Conservation (phyloP, 92 coral and sea anemone genomes). For the Paramuricea clavata region DNA sequence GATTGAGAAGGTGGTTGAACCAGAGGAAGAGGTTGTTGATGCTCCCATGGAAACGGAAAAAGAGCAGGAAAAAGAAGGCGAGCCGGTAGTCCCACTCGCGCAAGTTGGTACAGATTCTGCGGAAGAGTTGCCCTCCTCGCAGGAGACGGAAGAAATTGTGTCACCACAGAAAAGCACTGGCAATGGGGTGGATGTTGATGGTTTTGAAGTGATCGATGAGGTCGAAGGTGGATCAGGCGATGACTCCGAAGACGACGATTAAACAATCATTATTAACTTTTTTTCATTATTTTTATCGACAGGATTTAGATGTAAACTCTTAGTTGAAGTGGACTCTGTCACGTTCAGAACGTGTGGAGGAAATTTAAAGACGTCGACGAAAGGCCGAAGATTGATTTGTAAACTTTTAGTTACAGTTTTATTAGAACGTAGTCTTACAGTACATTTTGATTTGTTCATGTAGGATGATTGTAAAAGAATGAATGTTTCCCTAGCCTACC, state of each 20-base stretch:
- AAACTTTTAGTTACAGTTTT: no score
- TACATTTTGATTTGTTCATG: no score
- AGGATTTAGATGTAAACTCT: background rate
- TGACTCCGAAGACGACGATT: slow-evolving; percentile 4
- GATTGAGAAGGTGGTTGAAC: slow-evolving; percentile 31
- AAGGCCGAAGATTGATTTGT: no score
- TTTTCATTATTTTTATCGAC: background rate
- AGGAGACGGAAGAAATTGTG: background rate
- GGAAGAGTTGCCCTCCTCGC: background rate
- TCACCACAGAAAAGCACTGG: slow-evolving; percentile 33
- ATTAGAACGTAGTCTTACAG: no score
- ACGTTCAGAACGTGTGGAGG: background rate
- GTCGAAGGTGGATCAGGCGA: slow-evolving; percentile 77
- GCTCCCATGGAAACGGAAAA: background rate
- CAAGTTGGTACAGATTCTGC: background rate
- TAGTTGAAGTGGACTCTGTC: background rate
- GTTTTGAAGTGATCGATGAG: slow-evolving; percentile 96
- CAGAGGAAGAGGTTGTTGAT: background rate
- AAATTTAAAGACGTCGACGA: no score
- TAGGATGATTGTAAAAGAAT: no score
- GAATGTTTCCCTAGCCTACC: no score
- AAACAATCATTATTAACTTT: background rate
- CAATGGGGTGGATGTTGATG: slow-evolving; percentile 81
- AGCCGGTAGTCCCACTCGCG: background rate
- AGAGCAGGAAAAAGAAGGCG: background rate